phyloP scores from a whole-genome alignment of 2,797 vertebrate species.

The Characodon lateralis region DNA sequence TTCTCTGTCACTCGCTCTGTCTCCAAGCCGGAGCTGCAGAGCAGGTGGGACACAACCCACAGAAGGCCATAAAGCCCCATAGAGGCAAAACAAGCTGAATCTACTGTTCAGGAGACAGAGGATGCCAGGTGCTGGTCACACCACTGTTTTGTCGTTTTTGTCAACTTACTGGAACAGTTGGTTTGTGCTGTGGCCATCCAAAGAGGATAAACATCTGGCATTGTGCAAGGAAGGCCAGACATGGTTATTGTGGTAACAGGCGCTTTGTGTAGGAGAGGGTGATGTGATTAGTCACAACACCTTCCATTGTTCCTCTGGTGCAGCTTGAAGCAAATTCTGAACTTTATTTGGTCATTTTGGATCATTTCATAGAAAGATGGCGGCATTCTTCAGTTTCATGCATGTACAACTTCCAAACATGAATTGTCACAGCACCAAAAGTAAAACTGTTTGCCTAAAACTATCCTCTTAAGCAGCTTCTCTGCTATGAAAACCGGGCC shows the following conservation, averaged over 20 bases:
- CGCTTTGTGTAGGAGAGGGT: constrained; percentile 19
- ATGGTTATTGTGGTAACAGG: constrained; percentile 23
- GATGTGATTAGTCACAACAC: constrained; percentile 48
- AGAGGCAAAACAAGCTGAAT: constrained; percentile 60
- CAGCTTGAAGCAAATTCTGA: not conserved
- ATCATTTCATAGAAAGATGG: not conserved
- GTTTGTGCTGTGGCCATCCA: constrained; percentile 52
- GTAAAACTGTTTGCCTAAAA: constrained; percentile 30
- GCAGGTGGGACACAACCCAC: constrained; percentile 54
- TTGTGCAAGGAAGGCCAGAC: constrained; percentile 52
- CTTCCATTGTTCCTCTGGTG: constrained; percentile 15
- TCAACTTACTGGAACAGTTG: constrained; percentile 57
- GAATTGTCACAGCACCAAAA: constrained; percentile 13
- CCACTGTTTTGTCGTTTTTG: constrained; percentile 65
- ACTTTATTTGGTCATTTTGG: not conserved
- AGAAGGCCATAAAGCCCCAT: constrained; percentile 58
- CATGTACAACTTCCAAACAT: not conserved
- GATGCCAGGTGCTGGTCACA: constrained; percentile 65
- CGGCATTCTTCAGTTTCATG: not conserved
- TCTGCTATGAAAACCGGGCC: constrained; percentile 47
- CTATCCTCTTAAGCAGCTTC: constrained; percentile 36
- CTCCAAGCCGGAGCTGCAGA: constrained; percentile 22
- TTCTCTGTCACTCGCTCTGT: constrained; percentile 15
- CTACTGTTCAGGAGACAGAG: constrained; percentile 27
- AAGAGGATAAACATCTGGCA: constrained; percentile 60